phyloP scores from a whole-genome alignment of 2,888 invertebrate genomes.

The Cephus spinipes region DNA sequence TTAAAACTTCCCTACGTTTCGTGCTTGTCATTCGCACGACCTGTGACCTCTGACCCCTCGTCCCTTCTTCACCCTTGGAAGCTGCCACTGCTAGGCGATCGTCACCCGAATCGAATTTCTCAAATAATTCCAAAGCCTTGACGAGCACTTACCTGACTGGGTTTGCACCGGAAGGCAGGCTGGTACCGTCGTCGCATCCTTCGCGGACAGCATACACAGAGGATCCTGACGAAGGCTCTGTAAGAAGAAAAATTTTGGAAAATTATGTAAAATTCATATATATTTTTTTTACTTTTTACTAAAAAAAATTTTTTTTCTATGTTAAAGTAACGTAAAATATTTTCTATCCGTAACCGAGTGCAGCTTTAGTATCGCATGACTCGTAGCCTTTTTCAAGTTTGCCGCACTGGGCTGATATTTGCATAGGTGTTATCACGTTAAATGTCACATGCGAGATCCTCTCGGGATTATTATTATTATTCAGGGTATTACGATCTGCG shows the following conservation, averaged over 20 bases:
- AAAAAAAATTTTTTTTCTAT: too few species aligned
- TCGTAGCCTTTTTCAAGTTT: constrained; percentile 31
- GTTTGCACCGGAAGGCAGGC: constrained; percentile 86
- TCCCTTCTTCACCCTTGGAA: constrained; percentile 6
- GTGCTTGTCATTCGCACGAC: constrained; percentile 5
- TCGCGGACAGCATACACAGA: constrained; percentile 90
- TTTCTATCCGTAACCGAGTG: neutral
- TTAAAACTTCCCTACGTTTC: constrained; percentile 8
- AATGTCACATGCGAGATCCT: too few species aligned
- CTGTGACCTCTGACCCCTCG: constrained; percentile 5
- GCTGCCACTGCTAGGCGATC: too few species aligned
- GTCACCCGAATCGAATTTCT: too few species aligned
- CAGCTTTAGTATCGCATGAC: constrained; percentile 41
- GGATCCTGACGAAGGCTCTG: constrained; percentile 93
- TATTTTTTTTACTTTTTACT: too few species aligned
- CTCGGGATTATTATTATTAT: too few species aligned
- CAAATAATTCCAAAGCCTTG: too few species aligned
- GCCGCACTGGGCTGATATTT: constrained; percentile 38
- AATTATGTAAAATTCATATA: neutral
- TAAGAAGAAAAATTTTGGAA: constrained; percentile 66
- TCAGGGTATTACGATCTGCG: too few species aligned
- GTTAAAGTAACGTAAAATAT: too few species aligned
- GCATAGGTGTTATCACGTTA: constrained; percentile 31
- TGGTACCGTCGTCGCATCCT: constrained; percentile 84
- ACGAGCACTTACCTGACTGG: constrained; percentile 77